A percentile compares a stretch with the other conserved stretches of the same genome.
phyloP scores from a whole-genome alignment of 1,140 invertebrate genomes.

The Cyclina sinensis region DNA sequence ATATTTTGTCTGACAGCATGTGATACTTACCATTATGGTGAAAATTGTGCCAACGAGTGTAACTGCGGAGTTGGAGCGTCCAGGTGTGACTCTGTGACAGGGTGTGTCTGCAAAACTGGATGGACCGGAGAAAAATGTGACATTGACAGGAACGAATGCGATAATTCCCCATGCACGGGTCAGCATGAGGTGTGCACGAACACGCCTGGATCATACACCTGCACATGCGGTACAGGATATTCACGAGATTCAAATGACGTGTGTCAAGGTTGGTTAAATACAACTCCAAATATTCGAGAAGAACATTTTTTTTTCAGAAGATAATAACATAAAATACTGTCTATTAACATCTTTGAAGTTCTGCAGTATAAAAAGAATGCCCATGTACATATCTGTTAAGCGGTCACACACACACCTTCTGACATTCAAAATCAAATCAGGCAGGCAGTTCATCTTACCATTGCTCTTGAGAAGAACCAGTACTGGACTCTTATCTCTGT shows the following conservation, averaged over 20 bases:
- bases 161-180: conserved; percentile 10
- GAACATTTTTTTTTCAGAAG: too few species aligned
- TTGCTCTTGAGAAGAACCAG: too few species aligned
- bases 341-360: too few species aligned
- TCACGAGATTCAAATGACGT: not conserved
- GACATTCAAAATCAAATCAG: too few species aligned
- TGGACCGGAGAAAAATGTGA: conserved; percentile 73
- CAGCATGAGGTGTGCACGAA: conserved; percentile 64
- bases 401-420: not conserved
- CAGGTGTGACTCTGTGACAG: conserved; percentile 62
- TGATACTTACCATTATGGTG: conserved; percentile 55
- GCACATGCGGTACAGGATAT: conserved; percentile 69
- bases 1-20: too few species aligned
- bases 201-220: conserved; percentile 67
- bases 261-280: not conserved
- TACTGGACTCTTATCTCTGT: too few species aligned
- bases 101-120: conserved; percentile 72
- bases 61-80: conserved; percentile 53
- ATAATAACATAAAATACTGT: too few species aligned
- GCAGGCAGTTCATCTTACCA: too few species aligned
- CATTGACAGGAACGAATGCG: conserved; percentile 71
- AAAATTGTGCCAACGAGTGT: conserved; percentile 65
- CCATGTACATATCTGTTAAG: too few species aligned
- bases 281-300: too few species aligned
- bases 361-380: too few species aligned